phyloP scores from a whole-genome alignment of 2,797 vertebrate genomes.

The Darevskia mixta region DNA sequence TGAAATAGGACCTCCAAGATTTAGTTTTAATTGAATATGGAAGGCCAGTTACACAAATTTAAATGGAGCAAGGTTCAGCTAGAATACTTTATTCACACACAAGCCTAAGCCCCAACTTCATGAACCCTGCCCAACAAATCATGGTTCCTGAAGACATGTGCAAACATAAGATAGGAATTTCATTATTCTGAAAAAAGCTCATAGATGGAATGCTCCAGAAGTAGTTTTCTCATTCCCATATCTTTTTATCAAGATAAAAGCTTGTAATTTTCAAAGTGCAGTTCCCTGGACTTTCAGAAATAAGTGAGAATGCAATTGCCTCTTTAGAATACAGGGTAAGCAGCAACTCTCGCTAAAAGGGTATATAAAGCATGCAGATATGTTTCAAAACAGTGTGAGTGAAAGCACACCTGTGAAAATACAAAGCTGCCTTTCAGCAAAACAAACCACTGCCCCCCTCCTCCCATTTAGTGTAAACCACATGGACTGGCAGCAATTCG shows the following conservation, averaged over 20 bases:
- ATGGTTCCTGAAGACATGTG: neutral
- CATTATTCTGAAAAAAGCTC: neutral
- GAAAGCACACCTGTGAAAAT: neutral
- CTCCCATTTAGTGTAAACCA: neutral
- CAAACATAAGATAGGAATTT: neutral
- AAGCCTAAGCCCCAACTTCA: neutral
- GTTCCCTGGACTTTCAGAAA: neutral
- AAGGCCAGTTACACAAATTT: neutral
- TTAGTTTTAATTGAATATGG: neutral
- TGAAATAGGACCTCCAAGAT: neutral
- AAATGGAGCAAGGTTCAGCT: neutral
- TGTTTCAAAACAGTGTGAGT: neutral
- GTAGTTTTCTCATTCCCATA: neutral
- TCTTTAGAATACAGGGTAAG: neutral
- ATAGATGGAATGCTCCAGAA: neutral
- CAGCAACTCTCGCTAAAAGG: neutral
- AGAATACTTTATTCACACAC: neutral
- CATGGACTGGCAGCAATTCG: neutral
- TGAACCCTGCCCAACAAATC: neutral
- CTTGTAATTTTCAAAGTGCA: neutral
- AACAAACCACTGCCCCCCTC: neutral
- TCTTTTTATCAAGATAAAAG: neutral
- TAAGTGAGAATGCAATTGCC: neutral
- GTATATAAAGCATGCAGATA: neutral
- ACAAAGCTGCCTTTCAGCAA: neutral